These are phyloP conservation scores for Picus viridis DNA, from an alignment of 2,797 vertebrate genomes.

Conservation along the genomic window DNA sequence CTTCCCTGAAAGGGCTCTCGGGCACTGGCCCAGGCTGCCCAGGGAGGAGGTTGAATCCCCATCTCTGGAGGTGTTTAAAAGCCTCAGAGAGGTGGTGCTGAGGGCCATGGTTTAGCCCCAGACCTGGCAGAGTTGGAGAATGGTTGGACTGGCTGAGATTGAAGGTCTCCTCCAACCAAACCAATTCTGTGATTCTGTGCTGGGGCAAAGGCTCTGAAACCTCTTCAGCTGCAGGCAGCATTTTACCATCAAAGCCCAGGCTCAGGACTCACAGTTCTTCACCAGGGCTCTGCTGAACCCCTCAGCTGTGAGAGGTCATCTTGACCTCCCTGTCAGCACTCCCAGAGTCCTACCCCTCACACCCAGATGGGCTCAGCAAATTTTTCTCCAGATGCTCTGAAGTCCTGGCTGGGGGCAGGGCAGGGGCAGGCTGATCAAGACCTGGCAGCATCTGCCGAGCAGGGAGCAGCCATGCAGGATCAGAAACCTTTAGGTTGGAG, in stretches of 20 bases:
- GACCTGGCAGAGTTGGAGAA: too few species aligned
- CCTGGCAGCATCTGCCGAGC: neutral
- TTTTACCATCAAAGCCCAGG: neutral
- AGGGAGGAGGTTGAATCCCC: too few species aligned
- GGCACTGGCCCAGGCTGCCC: neutral
- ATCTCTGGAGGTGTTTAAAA: too few species aligned
- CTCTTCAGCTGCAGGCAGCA: neutral
- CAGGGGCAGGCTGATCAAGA: neutral
- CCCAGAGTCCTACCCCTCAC: neutral
- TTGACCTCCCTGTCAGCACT: neutral
- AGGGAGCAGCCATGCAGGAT: neutral
- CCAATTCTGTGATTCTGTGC: neutral
- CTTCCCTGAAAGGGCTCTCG: neutral
- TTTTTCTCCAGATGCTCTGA: neutral
- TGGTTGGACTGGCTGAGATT: too few species aligned
- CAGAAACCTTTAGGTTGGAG: neutral
- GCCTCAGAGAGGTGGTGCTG: too few species aligned
- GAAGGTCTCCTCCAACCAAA: too few species aligned
- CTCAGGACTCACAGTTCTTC: neutral
- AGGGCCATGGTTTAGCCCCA: too few species aligned
- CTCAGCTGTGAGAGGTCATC: neutral
- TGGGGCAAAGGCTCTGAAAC: neutral
- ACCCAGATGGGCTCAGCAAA: neutral
- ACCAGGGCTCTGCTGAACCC: neutral
- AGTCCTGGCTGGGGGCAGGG: neutral